Evolutionary conservation across 2,113 vertebrate genomes (phyloP).

Genomic region (Synchiropus splendidus): DNA sequence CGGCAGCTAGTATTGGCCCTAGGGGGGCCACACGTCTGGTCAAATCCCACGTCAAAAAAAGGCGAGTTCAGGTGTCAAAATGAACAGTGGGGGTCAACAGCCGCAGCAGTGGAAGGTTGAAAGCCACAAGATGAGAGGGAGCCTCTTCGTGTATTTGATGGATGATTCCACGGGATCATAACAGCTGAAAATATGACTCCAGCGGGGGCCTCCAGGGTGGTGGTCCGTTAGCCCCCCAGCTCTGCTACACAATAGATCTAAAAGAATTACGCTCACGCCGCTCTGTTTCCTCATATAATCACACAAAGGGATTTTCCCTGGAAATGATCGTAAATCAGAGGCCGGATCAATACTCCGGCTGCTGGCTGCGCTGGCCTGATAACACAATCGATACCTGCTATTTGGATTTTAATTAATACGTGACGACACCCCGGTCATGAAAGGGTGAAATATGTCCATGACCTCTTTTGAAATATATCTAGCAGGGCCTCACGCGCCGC

Average conservation of each 20-base stretch:
- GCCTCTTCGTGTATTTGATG: slow-evolving; percentile 20
- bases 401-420: slow-evolving; percentile 98
- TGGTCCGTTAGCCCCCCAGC: slow-evolving; percentile 21
- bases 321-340: slow-evolving; percentile 98
- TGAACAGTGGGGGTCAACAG: not conserved
- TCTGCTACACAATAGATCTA: slow-evolving; percentile 62
- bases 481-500: slow-evolving; percentile 67
- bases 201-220: slow-evolving; percentile 13
- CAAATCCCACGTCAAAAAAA: no score
- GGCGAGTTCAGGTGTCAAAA: no score
- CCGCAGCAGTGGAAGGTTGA: no score
- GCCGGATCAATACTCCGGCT: slow-evolving; percentile 79
- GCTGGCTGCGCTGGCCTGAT: slow-evolving; percentile 84
- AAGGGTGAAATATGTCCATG: slow-evolving; percentile 85
- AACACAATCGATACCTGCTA: slow-evolving; percentile 93
- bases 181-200: slow-evolving; percentile 20
- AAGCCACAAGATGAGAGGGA: slow-evolving; percentile 1
- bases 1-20: no score
- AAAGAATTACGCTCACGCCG: slow-evolving; percentile 79
- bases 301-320: slow-evolving; percentile 89
- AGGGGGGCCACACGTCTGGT: no score
- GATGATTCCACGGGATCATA: slow-evolving; percentile 20
- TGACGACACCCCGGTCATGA: slow-evolving; percentile 72
- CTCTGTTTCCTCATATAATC: slow-evolving; percentile 87
- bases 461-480: slow-evolving; percentile 67